Evolutionary conservation across 1,140 invertebrate species (phyloP), one percentile per base, ranked within the genome.

Genomic region (Himalopsyche phryganea): DNA sequence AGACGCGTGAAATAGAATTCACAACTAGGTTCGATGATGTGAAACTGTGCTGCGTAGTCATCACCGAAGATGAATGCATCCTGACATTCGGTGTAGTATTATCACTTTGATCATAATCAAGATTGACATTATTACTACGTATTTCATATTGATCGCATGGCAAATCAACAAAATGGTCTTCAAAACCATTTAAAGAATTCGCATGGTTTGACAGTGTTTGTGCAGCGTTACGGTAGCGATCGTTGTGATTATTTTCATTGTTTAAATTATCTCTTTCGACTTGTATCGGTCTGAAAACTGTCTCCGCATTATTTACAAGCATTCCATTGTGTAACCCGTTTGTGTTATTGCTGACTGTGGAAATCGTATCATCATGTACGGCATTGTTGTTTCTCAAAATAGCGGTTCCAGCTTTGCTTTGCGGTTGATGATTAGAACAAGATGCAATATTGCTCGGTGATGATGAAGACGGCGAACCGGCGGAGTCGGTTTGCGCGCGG

Each of bases 401-500:
- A 5, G 23, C 9, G 9, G 23, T 23, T 58, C 55, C 0, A 47
- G 18, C 4, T 32, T 45, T 15, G 50, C 56, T 19, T 17, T 38
- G 18, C 35, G 32, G 11, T 49, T 15, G 19, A 28, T 28, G 23
- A 28, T 28, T 54, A 11, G 60, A 53, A 40, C 61, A 50, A 7
- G 50, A 46, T 10, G 60, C 36, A 10, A 15, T 35, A 23, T 46
- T 53, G 14, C 14, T 45, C 23, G 36, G 3, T 3, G 23, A 28
- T 5, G 23, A 28, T 28, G 23, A 28, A 3, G 23, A 48, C 13
- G 64, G 61, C 1, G 63, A 60, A 42, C 67, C 71, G 69, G 71
- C 74, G 65, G 69, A 71, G 65, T 76, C 72, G 62, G 74, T 66
- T 36, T 51, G 32, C 15, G 74, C 66, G 35, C 55, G 32, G 19